Evolutionary conservation across 2,888 invertebrate species (phyloP).

Genomic region (Agrotis clavis): DNA sequence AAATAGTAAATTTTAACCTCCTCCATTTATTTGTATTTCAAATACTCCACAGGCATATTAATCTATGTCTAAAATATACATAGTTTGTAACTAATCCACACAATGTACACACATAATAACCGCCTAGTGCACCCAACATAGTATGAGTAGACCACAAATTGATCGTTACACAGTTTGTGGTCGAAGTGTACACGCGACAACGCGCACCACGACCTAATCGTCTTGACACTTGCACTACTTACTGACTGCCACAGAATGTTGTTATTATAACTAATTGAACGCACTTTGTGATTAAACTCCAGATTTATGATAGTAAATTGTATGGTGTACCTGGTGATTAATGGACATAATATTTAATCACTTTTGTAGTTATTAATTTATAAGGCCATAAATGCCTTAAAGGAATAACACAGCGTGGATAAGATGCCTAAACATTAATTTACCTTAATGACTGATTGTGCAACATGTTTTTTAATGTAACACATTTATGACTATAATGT

Average conservation of each 20-base stretch:
- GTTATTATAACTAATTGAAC: slow-evolving; percentile 18
- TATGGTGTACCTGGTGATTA: slow-evolving; percentile 5
- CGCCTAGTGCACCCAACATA: background rate
- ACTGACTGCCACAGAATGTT: slow-evolving; percentile 23
- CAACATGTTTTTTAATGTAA: background rate
- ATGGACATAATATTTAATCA: background rate
- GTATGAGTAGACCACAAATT: slow-evolving; percentile 40
- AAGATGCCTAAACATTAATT: background rate
- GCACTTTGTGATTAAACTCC: background rate
- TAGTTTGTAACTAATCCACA: no score
- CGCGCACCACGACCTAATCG: slow-evolving; percentile 38
- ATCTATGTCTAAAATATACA: background rate
- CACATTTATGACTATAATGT: no score
- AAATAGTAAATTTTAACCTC: no score
- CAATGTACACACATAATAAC: background rate
- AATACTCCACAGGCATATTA: no score
- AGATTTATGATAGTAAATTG: slow-evolving; percentile 19
- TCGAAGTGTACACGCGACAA: slow-evolving; percentile 29
- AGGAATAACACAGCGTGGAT: background rate
- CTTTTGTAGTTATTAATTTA: background rate
- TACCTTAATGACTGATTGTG: background rate
- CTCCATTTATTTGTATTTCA: no score
- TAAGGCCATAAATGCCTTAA: background rate
- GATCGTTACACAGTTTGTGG: slow-evolving; percentile 37
- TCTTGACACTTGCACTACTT: slow-evolving; percentile 52